Conservation (phyloP, 2,888 invertebrate genomes). For the Volucella inflata region DNA sequence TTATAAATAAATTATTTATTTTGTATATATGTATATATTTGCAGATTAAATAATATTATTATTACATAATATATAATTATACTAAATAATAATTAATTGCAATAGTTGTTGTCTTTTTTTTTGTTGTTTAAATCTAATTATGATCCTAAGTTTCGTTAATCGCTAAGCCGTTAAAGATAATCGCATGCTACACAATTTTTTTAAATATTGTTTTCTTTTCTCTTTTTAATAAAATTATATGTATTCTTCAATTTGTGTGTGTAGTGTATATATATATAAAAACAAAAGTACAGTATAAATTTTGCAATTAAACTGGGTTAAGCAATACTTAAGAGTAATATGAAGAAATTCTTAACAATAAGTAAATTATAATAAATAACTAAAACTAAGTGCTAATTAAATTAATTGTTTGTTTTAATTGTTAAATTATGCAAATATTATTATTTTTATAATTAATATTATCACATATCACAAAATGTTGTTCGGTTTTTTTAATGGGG, state of each 20-base stretch:
- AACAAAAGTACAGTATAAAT: neutral
- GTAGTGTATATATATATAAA: neutral
- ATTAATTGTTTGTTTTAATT: slow-evolving; percentile 9
- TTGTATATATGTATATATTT: slow-evolving; percentile 54
- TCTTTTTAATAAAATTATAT: slow-evolving; percentile 40
- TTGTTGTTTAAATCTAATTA: slow-evolving; percentile 60
- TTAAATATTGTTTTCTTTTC: neutral
- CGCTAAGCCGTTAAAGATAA: slow-evolving; percentile 60
- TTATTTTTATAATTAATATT: slow-evolving; percentile 45
- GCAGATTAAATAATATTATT: slow-evolving; percentile 63
- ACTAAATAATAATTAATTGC: slow-evolving; percentile 60
- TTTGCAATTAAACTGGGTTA: too few species aligned
- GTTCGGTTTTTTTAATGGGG: slow-evolving; percentile 34
- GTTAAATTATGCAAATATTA: slow-evolving; percentile 20
- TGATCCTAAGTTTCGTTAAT: slow-evolving; percentile 60
- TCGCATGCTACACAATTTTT: slow-evolving; percentile 33
- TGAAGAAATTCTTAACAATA: slow-evolving; percentile 2
- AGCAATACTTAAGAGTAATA: too few species aligned
- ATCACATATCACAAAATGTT: slow-evolving; percentile 71
- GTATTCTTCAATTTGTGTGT: slow-evolving; percentile 6
- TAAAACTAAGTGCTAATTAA: slow-evolving; percentile 19
- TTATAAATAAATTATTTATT: slow-evolving; percentile 63
- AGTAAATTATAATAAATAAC: neutral
- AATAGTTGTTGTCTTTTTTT: slow-evolving; percentile 12
- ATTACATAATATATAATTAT: slow-evolving; percentile 60